Base-by-base conservation (phyloP, 1,140 invertebrate genomes). In the Lerema accius region DNA sequence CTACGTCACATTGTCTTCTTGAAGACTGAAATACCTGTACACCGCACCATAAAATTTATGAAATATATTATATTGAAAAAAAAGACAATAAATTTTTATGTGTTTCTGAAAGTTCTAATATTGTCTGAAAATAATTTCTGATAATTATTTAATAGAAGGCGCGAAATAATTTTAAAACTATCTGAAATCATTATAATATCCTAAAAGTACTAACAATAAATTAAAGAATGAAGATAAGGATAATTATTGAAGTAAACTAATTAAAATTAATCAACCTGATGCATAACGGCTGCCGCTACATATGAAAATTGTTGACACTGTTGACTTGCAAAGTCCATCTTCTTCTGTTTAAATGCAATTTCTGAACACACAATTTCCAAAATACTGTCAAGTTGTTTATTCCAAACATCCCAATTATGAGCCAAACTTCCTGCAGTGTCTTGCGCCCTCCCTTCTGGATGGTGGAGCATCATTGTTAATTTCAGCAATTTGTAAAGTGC, bases 331-430 rank as follows among this genome's bases (percentile, higher is more conserved):
- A 50, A 53, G 45, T 80, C 78, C 19, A 59, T 69, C 26, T 71
- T 65, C 48, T 79, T 28, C 63, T 62, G 32, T 50, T 50, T 73
- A 45, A 59, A 72, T 39, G 45, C 76, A 3, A 79, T 77, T 73
- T 90, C 85, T 26, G 82, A 53, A 23, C 74, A 82, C 1, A 83
- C 63, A 46, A 90, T 80, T 62, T 90, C 87, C 53, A 80, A 65
- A 3, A 86, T 85, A 49, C 64, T 86, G 28, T 82, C 63, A 0
- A 85, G 17, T 42, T 78, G 70, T 69, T 76, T 84, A 50, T 85
- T 80, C 84, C 85, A 88, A 5, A 63, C 55, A 4, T 75, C 65
- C 83, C 80, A 84, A 17, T 82, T 67, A 35, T 75, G 23, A 4
- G 82, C 82, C 5, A 83, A 53, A 14, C 77, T 73, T 0, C 80